A percentile compares a stretch with the other conserved stretches of the same genome.
Conservation (phyloP, 2,888 invertebrate species). For the Drosophila neoperkinsi region DNA sequence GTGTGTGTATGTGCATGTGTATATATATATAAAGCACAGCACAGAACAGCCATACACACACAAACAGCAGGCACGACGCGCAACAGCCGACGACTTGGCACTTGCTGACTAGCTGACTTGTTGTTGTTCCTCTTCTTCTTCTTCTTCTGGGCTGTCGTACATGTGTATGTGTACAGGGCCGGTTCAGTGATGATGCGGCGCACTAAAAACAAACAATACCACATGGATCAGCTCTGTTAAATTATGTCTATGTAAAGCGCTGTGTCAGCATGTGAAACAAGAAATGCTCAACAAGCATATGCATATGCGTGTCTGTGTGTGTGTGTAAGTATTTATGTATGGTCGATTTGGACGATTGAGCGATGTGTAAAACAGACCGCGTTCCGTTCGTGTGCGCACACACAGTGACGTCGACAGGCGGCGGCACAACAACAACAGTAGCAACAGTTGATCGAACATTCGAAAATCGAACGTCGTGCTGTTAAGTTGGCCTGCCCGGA, state of each 20-base stretch:
- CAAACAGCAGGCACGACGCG: slow-evolving; percentile 40
- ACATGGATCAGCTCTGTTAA: neutral
- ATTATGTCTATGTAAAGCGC: neutral
- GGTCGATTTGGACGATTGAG: slow-evolving; percentile 14
- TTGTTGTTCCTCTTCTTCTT: slow-evolving; percentile 30
- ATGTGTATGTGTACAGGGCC: slow-evolving; percentile 52
- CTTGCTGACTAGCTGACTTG: slow-evolving; percentile 57
- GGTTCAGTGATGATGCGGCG: slow-evolving; percentile 51
- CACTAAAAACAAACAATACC: neutral
- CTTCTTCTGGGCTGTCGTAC: slow-evolving; percentile 32
- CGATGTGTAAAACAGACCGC: slow-evolving; percentile 42
- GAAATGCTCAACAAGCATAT: neutral
- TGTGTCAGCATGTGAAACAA: neutral
- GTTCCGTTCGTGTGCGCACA: slow-evolving; percentile 40
- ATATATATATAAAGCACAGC: slow-evolving; percentile 20
- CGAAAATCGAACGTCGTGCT: slow-evolving; percentile 73
- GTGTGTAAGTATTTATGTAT: neutral
- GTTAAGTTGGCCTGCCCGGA: slow-evolving; percentile 68
- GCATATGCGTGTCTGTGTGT: neutral
- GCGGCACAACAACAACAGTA: slow-evolving; percentile 60
- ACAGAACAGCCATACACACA: slow-evolving; percentile 16
- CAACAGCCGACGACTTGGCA: slow-evolving; percentile 75
- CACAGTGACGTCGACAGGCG: slow-evolving; percentile 55
- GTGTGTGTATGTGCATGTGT: neutral
- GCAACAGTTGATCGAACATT: slow-evolving; percentile 70